Percentiles rank a stretch among this genome's conserved stretches.
Conservation (phyloP, 2,797 vertebrate species). For the Percopsis omiscomaycus region DNA sequence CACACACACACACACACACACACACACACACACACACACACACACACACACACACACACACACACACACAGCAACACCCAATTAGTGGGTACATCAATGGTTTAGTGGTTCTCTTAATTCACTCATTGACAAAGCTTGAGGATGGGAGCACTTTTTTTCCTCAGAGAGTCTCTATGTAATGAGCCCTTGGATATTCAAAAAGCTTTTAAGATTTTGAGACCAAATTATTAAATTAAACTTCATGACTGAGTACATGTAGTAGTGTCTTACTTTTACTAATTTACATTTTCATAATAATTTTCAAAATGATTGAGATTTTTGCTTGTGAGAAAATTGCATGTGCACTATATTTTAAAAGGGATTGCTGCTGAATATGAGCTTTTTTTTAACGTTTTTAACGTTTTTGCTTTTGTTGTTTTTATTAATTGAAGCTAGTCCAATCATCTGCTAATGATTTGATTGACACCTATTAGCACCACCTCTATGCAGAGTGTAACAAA, state of each 20-base stretch:
- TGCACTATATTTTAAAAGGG: background rate
- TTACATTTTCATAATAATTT: no score
- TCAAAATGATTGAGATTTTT: background rate
- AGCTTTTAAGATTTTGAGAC: background rate
- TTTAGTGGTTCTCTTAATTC: constrained; percentile 19
- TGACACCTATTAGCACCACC: no score
- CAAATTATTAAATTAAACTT: background rate
- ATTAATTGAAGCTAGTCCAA: no score
- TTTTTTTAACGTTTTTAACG: background rate
- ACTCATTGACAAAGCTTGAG: constrained; percentile 16
- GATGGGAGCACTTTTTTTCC: constrained; percentile 12
- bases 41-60: constrained; percentile 8
- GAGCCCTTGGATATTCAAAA: no score
- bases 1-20: no score
- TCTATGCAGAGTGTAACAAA: no score
- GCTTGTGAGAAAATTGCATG: background rate
- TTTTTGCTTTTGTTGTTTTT: background rate
- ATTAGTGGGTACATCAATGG: constrained; percentile 11
- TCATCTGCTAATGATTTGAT: no score
- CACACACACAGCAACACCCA: background rate
- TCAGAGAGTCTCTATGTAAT: background rate
- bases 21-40: no score
- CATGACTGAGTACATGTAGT: background rate
- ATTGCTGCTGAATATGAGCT: background rate
- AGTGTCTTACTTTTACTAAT: background rate